Base-by-base conservation (phyloP, 2,797 vertebrate species). In the Melanotaenia maccullochi region DNA sequence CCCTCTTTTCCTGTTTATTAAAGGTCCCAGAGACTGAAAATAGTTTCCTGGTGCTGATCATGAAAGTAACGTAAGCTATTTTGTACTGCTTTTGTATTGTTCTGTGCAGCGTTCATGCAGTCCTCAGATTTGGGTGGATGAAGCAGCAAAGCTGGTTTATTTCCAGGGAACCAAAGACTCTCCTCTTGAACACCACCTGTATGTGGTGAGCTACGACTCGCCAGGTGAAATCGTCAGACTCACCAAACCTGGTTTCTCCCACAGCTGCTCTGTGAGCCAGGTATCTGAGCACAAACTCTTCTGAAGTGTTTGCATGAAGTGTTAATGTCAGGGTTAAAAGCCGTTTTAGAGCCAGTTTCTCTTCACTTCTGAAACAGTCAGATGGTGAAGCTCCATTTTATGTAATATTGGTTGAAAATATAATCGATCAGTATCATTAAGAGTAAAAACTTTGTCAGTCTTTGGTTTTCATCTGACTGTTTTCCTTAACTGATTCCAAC, bases 161-260 rank as follows among this genome's bases (percentile, higher is more conserved):
- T 97, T 97, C 90, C 96, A 97, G 90, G 96, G 95, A 76, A 97
- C 96, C 0, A 95, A 93, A 90, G 96, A 97, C 91, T 96, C 96
- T n/a, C 96, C 96, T 0, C 82, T 97, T 86, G 97, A 97, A 79
- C 97, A 97, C 61, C 97, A 97, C 79, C 95, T 97, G 14, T 97
- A 97, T 0, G 96, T 96, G 8, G 96, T 95, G 82, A 97, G 94
- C 92, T 97, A 97, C 0, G 94, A 96, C 22, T 65, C 65, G 0
- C 94, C 96, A 0, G 93, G 94, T 0, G 96, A 97, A 84, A 94
- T 97, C 0, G 82, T 96, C 69, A 89, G 96, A 47, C 95, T 97
- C 74, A 97, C 96, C 75, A 95, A 95, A 0, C 90, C 92, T 0
- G 96, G 97, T 70, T 97, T 95, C 90, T 97, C 96, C 38, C 96